phyloP scores from a whole-genome alignment of 2,797 vertebrate genomes.

The Syngnathus rostellatus region DNA sequence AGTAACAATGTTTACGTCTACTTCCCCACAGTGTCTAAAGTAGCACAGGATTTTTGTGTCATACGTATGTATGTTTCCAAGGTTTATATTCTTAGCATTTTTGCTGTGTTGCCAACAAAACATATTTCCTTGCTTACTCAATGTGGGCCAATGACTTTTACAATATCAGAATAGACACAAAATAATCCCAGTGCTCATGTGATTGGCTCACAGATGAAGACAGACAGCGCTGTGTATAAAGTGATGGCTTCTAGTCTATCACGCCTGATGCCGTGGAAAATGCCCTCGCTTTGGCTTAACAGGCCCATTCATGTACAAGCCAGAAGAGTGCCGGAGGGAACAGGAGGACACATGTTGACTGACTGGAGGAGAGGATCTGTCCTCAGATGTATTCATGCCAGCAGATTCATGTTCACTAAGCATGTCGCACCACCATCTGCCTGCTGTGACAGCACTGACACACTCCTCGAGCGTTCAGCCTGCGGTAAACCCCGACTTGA shows the following conservation, averaged over 20 bases:
- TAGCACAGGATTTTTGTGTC: no score
- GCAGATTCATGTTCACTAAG: conserved; percentile 21
- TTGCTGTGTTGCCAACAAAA: no score
- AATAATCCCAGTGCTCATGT: conserved; percentile 37
- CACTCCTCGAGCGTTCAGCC: not conserved
- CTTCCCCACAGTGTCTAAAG: no score
- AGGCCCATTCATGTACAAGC: conserved; percentile 43
- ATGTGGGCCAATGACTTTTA: not conserved
- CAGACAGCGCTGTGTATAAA: conserved; percentile 49
- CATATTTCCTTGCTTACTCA: no score
- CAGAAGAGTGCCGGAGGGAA: conserved; percentile 22
- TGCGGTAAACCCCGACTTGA: conserved; percentile 12
- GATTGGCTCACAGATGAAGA: conserved; percentile 43
- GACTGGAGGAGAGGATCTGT: conserved; percentile 8
- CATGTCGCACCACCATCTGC: conserved; percentile 50
- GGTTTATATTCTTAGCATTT: no score
- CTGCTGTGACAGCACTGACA: conserved; percentile 36
- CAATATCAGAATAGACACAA: conserved; percentile 4
- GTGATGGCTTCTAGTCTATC: conserved; percentile 44
- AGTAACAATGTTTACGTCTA: no score
- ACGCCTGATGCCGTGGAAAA: conserved; percentile 45
- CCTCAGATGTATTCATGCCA: conserved; percentile 32
- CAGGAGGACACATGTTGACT: conserved; percentile 36
- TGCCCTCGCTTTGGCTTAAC: conserved; percentile 30
- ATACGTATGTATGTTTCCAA: no score